Conservation (phyloP, 2,797 vertebrate species). For the Characodon lateralis region DNA sequence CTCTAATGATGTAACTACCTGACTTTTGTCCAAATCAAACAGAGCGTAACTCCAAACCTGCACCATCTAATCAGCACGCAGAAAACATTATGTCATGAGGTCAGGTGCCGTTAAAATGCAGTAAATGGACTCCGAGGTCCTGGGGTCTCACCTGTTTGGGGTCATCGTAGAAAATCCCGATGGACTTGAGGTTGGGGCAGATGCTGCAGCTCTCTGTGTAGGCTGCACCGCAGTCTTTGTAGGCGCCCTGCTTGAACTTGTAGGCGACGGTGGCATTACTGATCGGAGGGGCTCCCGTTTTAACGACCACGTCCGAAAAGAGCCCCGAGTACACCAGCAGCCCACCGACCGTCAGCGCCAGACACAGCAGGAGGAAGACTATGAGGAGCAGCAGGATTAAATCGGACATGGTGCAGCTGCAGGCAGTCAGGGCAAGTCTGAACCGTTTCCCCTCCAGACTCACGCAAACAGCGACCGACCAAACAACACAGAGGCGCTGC, state of each 20-base stretch:
- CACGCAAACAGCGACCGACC: background rate
- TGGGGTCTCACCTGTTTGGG: constrained; percentile 80
- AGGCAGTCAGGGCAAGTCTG: constrained; percentile 9
- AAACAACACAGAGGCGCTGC: background rate
- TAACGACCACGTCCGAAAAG: constrained; percentile 84
- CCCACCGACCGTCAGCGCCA: constrained; percentile 83
- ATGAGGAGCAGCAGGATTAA: constrained; percentile 85
- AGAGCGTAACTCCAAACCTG: constrained; percentile 13
- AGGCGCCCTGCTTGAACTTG: constrained; percentile 89
- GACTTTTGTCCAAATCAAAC: constrained; percentile 35
- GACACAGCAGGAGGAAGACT: constrained; percentile 73
- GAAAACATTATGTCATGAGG: constrained; percentile 46
- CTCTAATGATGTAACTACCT: background rate
- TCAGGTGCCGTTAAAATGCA: constrained; percentile 1
- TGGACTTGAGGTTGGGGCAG: constrained; percentile 86
- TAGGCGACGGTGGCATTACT: constrained; percentile 89
- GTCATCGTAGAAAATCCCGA: constrained; percentile 93
- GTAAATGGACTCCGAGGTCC: background rate
- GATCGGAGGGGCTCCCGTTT: constrained; percentile 89
- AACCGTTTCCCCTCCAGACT: constrained; percentile 6
- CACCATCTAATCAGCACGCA: constrained; percentile 48
- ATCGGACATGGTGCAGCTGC: constrained; percentile 82
- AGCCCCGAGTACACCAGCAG: constrained; percentile 90
- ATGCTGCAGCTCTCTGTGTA: constrained; percentile 91
- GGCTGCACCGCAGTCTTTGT: constrained; percentile 84